Evolutionary conservation across 2,797 vertebrate genomes (phyloP).

Genomic region (Crocodylus rhombifer): DNA sequence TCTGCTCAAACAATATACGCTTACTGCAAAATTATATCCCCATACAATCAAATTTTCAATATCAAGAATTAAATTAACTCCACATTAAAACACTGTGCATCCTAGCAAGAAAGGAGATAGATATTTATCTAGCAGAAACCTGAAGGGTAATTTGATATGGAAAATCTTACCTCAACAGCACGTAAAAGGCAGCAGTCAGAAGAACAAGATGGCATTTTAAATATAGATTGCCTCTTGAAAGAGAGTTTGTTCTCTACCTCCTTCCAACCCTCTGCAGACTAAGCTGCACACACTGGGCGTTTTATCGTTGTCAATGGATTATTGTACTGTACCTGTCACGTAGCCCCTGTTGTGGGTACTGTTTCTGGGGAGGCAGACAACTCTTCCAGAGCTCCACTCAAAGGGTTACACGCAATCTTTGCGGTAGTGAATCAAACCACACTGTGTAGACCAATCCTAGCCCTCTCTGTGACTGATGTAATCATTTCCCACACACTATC

Average conservation of each 20-base stretch:
- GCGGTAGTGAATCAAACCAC: conserved; percentile 93
- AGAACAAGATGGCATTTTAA: conserved; percentile 93
- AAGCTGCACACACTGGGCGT: conserved; percentile 52
- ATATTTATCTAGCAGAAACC: background rate
- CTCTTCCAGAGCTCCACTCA: conserved; percentile 87
- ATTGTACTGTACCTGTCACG: conserved; percentile 79
- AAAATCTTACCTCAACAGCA: conserved; percentile 88
- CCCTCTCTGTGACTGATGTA: conserved; percentile 90
- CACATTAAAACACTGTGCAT: background rate
- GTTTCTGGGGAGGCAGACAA: conserved; percentile 86
- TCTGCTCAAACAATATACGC: conserved; percentile 30
- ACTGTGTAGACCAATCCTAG: conserved; percentile 89
- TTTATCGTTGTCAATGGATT: conserved; percentile 60
- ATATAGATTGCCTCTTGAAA: conserved; percentile 80
- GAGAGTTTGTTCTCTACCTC: conserved; percentile 67
- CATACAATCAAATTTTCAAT: background rate
- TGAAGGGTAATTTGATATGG: conserved; percentile 42
- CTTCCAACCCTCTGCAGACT: conserved; percentile 71
- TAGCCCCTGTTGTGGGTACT: conserved; percentile 79
- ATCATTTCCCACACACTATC: conserved; percentile 87
- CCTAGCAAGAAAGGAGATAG: background rate
- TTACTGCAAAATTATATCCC: conserved; percentile 19
- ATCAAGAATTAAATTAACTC: conserved; percentile 18
- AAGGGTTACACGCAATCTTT: conserved; percentile 90
- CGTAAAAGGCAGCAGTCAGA: conserved; percentile 89